phyloP scores from a whole-genome alignment of 2,888 invertebrate species.

The Apamea anceps region DNA sequence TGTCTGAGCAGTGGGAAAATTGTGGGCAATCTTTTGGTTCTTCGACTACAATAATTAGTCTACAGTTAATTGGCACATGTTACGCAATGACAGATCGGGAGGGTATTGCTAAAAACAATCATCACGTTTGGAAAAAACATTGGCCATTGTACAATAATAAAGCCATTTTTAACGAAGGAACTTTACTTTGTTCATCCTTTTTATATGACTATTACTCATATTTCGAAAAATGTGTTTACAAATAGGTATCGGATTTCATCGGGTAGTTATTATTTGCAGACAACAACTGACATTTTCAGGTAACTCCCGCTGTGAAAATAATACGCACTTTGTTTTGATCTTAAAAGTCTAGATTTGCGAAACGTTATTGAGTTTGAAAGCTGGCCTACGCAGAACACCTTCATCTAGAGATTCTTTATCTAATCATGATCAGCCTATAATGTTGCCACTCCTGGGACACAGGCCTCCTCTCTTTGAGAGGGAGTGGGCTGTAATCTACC shows the following conservation, averaged over 20 bases:
- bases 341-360: background rate
- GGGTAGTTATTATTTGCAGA: background rate
- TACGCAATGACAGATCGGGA: background rate
- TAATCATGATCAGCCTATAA: no score
- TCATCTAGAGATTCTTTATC: background rate
- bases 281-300: background rate
- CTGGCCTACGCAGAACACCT: background rate
- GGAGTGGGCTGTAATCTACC: no score
- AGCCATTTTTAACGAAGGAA: no score
- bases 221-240: background rate
- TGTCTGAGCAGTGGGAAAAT: background rate
- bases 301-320: background rate
- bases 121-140: background rate
- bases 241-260: no score
- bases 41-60: background rate
- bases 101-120: background rate
- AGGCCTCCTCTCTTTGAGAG: no score
- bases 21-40: background rate
- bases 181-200: background rate
- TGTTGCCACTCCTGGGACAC: no score
- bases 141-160: background rate
- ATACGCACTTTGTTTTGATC: background rate
- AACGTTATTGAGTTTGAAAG: background rate
- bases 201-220: background rate
- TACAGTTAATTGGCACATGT: background rate